Evolutionary conservation across 2,797 vertebrate genomes (phyloP), one percentile per base, ranked within the genome.

Genomic region (Erethizon dorsatum): DNA sequence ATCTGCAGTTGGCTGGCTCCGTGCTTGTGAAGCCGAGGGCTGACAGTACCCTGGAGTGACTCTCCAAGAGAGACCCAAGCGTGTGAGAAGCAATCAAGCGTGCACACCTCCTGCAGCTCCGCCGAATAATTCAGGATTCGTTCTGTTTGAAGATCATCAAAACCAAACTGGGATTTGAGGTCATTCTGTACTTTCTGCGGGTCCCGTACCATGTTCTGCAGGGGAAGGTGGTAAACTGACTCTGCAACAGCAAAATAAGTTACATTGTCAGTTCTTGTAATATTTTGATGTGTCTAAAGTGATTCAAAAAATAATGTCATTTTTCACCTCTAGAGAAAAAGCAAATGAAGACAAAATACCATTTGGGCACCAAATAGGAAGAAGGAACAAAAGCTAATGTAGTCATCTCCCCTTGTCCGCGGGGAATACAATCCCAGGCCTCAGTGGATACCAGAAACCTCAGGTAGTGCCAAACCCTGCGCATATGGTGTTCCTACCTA

Each of bases 81-180:
- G 1, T 3, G 2, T 14, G 22, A 84, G 24, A 59, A 52, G 20
- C 22, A n/a, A 15, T 18, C 3, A 13, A 47, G 63, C 2, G 0
- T 5, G 1, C 14, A 59, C 92, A 99, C 98, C 98, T 98, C 50
- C 59, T 83, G 96, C 67, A 98, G 77, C 22, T 96, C 56, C 7
- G 6, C 63, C 45, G 97, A 98, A 11, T 98, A 98, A 95, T 75
- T 98, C 86, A 98, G 59, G 37, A 98, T 52, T 9, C 96, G 97
- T 54, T 98, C 93, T 47, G 93, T 11, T 0, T 1, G 80, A 93
- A 88, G 18, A 5, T 88, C 95, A 84, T 96, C 96, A 79, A 98
- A 97, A 86, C 96, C 97, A 96, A 98, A 98, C 13, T 5, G 95
- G 28, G 87, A 97, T 92, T 96, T 47, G 93, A 99, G 97, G 77